These are phyloP conservation scores for Tridacna crocea DNA, from an alignment of 2,888 invertebrate species.

Conservation along the genomic window DNA sequence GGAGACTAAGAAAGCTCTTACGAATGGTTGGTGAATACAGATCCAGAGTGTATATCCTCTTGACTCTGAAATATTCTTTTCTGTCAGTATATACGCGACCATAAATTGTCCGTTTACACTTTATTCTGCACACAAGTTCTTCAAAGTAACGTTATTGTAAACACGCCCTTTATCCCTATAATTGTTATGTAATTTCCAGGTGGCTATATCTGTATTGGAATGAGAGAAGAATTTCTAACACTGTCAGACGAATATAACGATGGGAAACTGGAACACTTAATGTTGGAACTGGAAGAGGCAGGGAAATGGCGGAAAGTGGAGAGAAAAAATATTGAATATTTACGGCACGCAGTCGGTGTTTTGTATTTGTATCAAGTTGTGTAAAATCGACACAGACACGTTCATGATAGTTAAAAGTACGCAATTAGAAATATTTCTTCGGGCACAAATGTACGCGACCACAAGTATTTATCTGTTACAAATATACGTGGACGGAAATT, in stretches of 20 bases:
- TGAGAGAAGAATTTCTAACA: conserved; percentile 19
- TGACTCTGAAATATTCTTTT: too few relatives aligned
- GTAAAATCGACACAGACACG: not conserved
- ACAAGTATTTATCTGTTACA: not conserved
- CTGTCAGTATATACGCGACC: too few relatives aligned
- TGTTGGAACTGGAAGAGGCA: conserved; percentile 4
- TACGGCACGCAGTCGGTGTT: conserved; percentile 5
- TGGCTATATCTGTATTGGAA: conserved; percentile 15
- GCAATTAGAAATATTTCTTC: not conserved
- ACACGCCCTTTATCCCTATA: too few relatives aligned
- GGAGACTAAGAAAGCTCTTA: too few relatives aligned
- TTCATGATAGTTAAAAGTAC: not conserved
- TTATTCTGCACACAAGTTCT: too few relatives aligned
- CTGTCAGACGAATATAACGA: conserved; percentile 18
- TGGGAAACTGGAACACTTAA: conserved; percentile 9
- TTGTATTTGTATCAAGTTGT: conserved; percentile 17
- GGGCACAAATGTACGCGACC: not conserved
- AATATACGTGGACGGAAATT: too few relatives aligned
- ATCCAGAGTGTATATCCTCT: too few relatives aligned
- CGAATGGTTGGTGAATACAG: too few relatives aligned
- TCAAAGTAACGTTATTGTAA: too few relatives aligned
- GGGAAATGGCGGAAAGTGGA: conserved; percentile 20
- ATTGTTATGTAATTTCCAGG: not conserved
- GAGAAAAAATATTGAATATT: conserved; percentile 12
- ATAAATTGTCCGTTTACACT: too few relatives aligned